phyloP scores from a whole-genome alignment of 2,797 vertebrate genomes.

The Paedocypris micromegethes region DNA sequence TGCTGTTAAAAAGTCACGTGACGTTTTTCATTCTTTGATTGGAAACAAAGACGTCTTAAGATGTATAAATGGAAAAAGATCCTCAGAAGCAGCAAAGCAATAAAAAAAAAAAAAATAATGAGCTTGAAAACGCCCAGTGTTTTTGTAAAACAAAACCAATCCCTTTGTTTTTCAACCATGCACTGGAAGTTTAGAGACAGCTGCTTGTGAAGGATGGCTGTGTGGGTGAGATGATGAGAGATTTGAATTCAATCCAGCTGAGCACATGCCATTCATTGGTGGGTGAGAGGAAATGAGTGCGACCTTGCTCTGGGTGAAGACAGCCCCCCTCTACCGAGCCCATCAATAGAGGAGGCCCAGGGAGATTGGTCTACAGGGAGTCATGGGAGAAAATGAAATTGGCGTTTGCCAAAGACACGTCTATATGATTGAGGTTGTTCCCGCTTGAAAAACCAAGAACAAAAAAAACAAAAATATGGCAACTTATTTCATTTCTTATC shows the following conservation, averaged over 20 bases:
- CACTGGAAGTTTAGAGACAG: conserved; percentile 7
- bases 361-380: conserved; percentile 5
- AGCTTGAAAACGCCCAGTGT: not conserved
- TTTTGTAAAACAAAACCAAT: not conserved
- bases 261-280: conserved; percentile 40
- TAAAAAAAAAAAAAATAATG: too few relatives aligned
- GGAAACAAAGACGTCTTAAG: too few relatives aligned
- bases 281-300: conserved; percentile 41
- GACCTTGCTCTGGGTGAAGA: conserved; percentile 28
- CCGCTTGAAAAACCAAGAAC: too few relatives aligned
- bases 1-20: too few relatives aligned
- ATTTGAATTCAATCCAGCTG: conserved; percentile 37
- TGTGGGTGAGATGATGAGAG: conserved; percentile 32
- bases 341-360: not conserved
- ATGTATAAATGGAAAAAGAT: too few relatives aligned
- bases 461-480: too few relatives aligned
- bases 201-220: conserved; percentile 22
- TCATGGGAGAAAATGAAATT: conserved; percentile 6
- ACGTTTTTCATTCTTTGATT: too few relatives aligned
- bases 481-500: too few relatives aligned
- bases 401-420: not conserved
- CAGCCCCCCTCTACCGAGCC: not conserved
- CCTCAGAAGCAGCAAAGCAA: too few relatives aligned
- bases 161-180: not conserved
- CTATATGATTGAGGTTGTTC: not conserved